These are phyloP conservation scores for Gobio gobio DNA, from an alignment of 2,113 vertebrate genomes.

Conservation along the genomic window DNA sequence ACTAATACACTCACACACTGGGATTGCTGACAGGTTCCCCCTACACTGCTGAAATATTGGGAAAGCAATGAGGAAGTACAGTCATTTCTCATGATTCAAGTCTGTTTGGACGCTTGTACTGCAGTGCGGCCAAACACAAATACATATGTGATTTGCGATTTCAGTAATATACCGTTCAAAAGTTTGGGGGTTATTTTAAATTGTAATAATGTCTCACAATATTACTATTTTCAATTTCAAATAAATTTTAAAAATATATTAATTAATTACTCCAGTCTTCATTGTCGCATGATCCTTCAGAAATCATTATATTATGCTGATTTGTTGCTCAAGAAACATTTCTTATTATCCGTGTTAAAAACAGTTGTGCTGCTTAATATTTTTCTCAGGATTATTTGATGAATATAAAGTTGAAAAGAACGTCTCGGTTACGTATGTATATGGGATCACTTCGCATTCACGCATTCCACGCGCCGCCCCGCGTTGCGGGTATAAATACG, in stretches of 20 bases:
- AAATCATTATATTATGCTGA: not conserved
- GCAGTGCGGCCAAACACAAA: constrained; percentile 32
- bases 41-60: constrained; percentile 5
- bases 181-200: not conserved
- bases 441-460: too few species aligned
- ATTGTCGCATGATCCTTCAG: not conserved
- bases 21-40: constrained; percentile 15
- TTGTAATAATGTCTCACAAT: too few species aligned
- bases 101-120: not conserved
- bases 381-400: not conserved
- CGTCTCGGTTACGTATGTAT: too few species aligned
- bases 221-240: too few species aligned
- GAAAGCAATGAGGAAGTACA: constrained; percentile 34
- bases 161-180: not conserved
- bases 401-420: not conserved
- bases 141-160: not conserved
- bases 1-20: constrained; percentile 22
- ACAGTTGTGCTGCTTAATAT: too few species aligned
- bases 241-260: not conserved
- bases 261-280: not conserved
- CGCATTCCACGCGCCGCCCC: too few species aligned
- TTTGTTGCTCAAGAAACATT: not conserved
- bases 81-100: constrained; percentile 35
- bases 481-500: too few species aligned
- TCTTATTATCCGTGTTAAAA: not conserved